phyloP scores from a whole-genome alignment of 2,797 vertebrate genomes.

The Cryptoprocta ferox region DNA sequence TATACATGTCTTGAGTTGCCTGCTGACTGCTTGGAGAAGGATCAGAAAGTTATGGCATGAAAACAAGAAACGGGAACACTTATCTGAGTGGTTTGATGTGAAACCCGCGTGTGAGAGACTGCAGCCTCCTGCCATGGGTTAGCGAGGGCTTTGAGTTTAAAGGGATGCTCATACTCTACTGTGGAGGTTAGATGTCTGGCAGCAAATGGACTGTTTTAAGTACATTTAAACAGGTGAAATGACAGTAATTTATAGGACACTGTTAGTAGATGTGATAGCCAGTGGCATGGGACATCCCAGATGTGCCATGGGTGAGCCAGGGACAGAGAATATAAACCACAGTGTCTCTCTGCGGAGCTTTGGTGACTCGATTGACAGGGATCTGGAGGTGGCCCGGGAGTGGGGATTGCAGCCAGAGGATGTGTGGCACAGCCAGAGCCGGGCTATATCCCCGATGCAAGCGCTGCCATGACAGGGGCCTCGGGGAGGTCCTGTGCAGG shows the following conservation, averaged over 20 bases:
- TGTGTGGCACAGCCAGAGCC: not conserved
- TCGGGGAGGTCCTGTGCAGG: not conserved
- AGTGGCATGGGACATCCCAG: not conserved
- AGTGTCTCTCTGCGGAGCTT: not conserved
- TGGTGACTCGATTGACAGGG: not conserved
- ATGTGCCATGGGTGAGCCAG: not conserved
- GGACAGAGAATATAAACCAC: not conserved
- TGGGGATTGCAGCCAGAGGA: not conserved
- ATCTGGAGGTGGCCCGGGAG: not conserved
- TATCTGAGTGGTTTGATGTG: not conserved
- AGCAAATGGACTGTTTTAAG: constrained; percentile 34
- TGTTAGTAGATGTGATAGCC: not conserved
- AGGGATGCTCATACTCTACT: not conserved
- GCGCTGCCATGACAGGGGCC: not conserved
- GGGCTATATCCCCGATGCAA: not conserved
- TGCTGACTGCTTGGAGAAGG: constrained; percentile 20
- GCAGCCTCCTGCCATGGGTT: not conserved
- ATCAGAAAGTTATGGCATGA: not conserved
- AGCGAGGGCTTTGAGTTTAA: not conserved
- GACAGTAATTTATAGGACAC: not conserved
- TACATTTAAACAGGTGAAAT: constrained; percentile 29
- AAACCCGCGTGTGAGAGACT: not conserved
- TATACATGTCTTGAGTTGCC: constrained; percentile 35
- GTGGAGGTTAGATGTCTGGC: not conserved
- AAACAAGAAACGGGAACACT: not conserved